Evolutionary conservation across 2,113 vertebrate genomes (phyloP).

Genomic region (Synodontis membranacea): DNA sequence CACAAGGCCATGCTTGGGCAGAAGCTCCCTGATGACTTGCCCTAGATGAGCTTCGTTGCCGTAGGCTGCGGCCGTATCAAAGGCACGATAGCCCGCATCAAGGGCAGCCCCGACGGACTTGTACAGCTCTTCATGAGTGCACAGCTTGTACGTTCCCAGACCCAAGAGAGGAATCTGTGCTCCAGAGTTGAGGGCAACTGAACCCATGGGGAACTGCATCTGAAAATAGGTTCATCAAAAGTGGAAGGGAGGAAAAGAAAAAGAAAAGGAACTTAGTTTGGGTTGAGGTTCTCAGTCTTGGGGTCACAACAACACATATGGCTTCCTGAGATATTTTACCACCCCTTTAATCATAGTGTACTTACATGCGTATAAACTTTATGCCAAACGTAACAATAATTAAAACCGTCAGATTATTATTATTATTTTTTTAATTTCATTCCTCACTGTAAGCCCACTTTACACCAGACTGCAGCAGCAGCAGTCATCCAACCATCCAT

Average conservation of each 20-base stretch:
- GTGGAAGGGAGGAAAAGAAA: too few relatives aligned
- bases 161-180: constrained; percentile 66
- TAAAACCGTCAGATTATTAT: neutral
- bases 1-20: constrained; percentile 59
- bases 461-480: neutral
- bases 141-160: constrained; percentile 65
- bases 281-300: neutral
- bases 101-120: constrained; percentile 61
- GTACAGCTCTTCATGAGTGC: constrained; percentile 48
- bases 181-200: constrained; percentile 59
- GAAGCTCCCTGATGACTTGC: constrained; percentile 54
- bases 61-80: constrained; percentile 68
- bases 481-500: too few relatives aligned
- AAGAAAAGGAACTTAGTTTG: neutral
- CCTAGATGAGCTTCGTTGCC: constrained; percentile 63
- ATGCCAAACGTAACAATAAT: neutral
- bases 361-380: neutral
- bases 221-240: neutral
- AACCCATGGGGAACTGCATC: neutral
- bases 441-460: neutral
- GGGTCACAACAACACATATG: neutral
- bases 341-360: neutral
- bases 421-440: neutral
- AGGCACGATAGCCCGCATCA: constrained; percentile 61
- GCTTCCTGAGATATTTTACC: neutral